phyloP scores from a whole-genome alignment of 2,113 vertebrate species.

The Oriolus oriolus region DNA sequence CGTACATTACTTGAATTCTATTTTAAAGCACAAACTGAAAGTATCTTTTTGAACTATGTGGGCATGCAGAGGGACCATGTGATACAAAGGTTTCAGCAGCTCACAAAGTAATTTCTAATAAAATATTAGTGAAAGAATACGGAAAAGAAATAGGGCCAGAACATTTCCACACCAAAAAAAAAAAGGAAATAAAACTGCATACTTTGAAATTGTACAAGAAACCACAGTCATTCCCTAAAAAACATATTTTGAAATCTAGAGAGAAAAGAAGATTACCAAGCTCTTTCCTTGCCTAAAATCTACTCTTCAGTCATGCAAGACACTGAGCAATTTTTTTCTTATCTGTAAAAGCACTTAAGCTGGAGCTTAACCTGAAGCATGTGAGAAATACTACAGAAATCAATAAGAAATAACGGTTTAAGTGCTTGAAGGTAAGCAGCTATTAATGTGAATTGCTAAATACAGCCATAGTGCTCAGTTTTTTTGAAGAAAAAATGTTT shows the following conservation, averaged over 20 bases:
- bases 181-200: not conserved
- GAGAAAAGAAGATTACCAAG: not conserved
- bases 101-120: not conserved
- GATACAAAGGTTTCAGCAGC: not conserved
- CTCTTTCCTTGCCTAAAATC: not conserved
- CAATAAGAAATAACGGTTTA: not conserved
- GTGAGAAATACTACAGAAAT: not conserved
- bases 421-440: not conserved
- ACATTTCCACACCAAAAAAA: not conserved
- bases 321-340: not conserved
- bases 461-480: not conserved
- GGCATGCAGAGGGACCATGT: not conserved
- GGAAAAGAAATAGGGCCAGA: not conserved
- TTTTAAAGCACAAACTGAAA: not conserved
- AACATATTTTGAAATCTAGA: not conserved
- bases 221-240: not conserved
- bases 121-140: not conserved
- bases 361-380: not conserved
- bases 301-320: not conserved
- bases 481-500: not conserved
- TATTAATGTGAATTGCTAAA: not conserved
- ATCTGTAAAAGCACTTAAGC: not conserved
- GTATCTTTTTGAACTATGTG: not conserved
- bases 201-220: not conserved
- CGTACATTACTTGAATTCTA: not conserved